Percentiles rank a stretch among this genome's conserved stretches.
Conservation (phyloP, 1,140 invertebrate genomes). For the Euschistus heros region DNA sequence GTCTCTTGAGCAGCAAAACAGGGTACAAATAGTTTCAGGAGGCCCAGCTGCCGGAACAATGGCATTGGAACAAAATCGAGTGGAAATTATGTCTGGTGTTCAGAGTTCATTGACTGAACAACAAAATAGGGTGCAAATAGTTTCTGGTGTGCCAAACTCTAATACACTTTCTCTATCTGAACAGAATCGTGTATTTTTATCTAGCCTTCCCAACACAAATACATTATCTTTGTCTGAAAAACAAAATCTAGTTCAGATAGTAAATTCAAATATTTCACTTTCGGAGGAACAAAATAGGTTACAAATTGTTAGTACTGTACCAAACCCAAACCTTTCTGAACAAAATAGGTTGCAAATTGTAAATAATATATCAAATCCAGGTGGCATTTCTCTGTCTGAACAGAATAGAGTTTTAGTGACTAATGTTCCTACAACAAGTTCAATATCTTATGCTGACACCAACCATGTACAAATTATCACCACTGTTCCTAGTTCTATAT, state of each 20-base stretch:
- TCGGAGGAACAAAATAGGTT: constrained; percentile 29
- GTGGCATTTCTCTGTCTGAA: constrained; percentile 19
- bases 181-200: constrained; percentile 27
- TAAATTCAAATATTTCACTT: constrained; percentile 25
- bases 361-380: constrained; percentile 15
- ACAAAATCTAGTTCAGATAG: constrained; percentile 25
- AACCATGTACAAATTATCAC: constrained; percentile 24
- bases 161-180: constrained; percentile 20
- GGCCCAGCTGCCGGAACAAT: constrained; percentile 18
- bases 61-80: constrained; percentile 25
- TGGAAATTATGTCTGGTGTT: constrained; percentile 28
- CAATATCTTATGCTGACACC: neutral
- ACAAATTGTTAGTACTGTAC: constrained; percentile 28
- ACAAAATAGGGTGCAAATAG: constrained; percentile 28
- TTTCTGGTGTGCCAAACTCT: constrained; percentile 22
- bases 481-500: constrained; percentile 14
- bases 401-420: constrained; percentile 11
- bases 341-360: constrained; percentile 22
- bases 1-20: constrained; percentile 26
- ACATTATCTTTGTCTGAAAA: constrained; percentile 23
- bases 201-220: constrained; percentile 25
- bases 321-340: constrained; percentile 18
- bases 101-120: constrained; percentile 27
- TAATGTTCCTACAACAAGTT: constrained; percentile 14
- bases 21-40: constrained; percentile 27